Conservation (phyloP, 2,797 vertebrate genomes). For the Adrianichthys oophorus region DNA sequence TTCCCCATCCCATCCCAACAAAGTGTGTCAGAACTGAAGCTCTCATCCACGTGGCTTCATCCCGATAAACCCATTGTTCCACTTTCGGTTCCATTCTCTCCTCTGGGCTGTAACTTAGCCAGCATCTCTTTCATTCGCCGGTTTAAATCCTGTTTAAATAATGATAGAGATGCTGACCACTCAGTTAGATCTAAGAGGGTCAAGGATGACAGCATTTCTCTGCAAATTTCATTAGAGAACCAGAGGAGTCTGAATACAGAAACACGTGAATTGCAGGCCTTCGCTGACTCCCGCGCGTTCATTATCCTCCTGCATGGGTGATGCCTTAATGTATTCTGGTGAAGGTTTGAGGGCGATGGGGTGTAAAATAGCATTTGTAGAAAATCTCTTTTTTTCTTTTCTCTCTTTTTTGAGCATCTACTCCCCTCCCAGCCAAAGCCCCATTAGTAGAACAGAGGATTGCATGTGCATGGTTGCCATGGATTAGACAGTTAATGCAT, state of each 20-base stretch:
- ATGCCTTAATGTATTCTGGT: constrained; percentile 69
- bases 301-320: constrained; percentile 66
- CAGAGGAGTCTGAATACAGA: constrained; percentile 61
- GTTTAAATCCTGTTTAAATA: constrained; percentile 73
- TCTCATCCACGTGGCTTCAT: constrained; percentile 34
- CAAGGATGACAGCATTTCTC: constrained; percentile 64
- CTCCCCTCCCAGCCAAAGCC: constrained; percentile 66
- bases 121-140: constrained; percentile 61
- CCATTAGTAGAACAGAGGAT: constrained; percentile 71
- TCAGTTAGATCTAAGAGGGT: constrained; percentile 66
- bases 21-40: constrained; percentile 45
- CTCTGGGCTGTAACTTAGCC: constrained; percentile 66
- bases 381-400: constrained; percentile 45
- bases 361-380: constrained; percentile 77
- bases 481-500: constrained; percentile 78
- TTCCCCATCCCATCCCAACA: constrained; percentile 10
- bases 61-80: constrained; percentile 59
- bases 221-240: constrained; percentile 59
- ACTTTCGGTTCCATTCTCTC: constrained; percentile 52
- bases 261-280: constrained; percentile 38
- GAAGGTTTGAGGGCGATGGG: constrained; percentile 70
- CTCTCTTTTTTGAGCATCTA: constrained; percentile 29
- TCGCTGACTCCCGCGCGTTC: constrained; percentile 41
- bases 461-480: constrained; percentile 68
- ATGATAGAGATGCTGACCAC: constrained; percentile 71